Percentiles rank a stretch among this genome's conserved stretches.
Conservation (phyloP, 35 echinoderm and acorn worm species). For the Amphiura filiformis region DNA sequence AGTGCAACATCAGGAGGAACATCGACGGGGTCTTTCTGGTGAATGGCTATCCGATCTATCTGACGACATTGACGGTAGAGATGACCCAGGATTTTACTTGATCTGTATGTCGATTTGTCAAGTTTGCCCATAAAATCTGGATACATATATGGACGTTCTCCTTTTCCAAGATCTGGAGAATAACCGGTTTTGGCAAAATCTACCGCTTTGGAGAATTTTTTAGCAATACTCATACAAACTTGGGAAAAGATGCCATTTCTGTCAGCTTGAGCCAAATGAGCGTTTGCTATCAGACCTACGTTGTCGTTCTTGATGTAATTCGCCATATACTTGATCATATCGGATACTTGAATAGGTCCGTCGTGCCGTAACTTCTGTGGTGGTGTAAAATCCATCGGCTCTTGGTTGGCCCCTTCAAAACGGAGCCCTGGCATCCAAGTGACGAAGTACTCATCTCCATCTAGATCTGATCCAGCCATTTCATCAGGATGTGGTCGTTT, state of each 20-base stretch:
- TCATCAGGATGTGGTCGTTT: conserved; percentile 19
- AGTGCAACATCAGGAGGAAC: not conserved
- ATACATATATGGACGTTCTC: not conserved
- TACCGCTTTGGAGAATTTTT: not conserved
- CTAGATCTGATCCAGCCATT: conserved; percentile 32
- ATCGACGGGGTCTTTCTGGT: not conserved
- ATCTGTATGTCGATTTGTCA: not conserved
- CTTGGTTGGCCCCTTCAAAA: not conserved
- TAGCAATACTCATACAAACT: not conserved
- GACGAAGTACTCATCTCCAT: conserved; percentile 40
- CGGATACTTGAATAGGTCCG: not conserved
- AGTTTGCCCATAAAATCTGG: conserved; percentile 34
- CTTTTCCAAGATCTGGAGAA: not conserved
- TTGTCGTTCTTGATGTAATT: conserved; percentile 29
- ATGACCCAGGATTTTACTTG: not conserved
- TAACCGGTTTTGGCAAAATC: conserved; percentile 31
- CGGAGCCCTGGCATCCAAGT: conserved; percentile 7
- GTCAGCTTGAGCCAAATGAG: conserved; percentile 24
- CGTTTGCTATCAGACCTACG: conserved; percentile 13
- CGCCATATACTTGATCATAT: conserved; percentile 24
- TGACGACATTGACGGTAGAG: conserved; percentile 22
- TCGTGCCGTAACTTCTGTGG: not conserved
- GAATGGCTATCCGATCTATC: not conserved
- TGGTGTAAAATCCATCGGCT: conserved; percentile 13
- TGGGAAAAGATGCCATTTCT: conserved; percentile 7